Percentiles rank a stretch among this genome's conserved stretches.
Conservation (phyloP, 2,113 vertebrate species). For the Microtus richardsoni region DNA sequence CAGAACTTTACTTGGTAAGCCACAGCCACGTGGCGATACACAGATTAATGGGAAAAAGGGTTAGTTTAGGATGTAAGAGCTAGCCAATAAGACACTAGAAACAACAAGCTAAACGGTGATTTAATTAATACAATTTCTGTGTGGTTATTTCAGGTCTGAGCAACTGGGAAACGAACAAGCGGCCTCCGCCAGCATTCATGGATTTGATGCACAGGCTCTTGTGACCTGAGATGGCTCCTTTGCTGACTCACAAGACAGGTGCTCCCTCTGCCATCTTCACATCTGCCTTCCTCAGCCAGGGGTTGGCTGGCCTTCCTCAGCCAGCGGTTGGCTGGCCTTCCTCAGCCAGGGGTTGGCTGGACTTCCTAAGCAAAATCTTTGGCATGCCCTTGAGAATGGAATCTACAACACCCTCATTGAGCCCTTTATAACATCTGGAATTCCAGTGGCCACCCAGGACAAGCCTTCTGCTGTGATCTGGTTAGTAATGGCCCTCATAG, state of each 20-base stretch:
- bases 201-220: neutral
- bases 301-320: neutral
- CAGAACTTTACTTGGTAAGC: too few relatives aligned
- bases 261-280: neutral
- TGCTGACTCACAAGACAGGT: neutral
- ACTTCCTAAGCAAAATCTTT: neutral
- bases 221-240: too few relatives aligned
- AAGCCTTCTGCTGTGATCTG: neutral
- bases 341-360: neutral
- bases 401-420: neutral
- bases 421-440: neutral
- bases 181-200: too few relatives aligned
- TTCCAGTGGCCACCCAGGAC: neutral
- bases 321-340: too few relatives aligned
- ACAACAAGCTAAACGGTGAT: too few relatives aligned
- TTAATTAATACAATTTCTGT: too few relatives aligned
- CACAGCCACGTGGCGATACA: too few relatives aligned
- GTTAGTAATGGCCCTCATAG: neutral
- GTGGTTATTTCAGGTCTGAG: too few relatives aligned
- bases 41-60: too few relatives aligned
- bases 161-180: accelerated
- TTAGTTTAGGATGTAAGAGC: too few relatives aligned
- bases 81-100: too few relatives aligned
- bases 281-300: neutral
- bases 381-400: neutral